Conservation (phyloP, 1,140 invertebrate species). For the Orchesella cincta region DNA sequence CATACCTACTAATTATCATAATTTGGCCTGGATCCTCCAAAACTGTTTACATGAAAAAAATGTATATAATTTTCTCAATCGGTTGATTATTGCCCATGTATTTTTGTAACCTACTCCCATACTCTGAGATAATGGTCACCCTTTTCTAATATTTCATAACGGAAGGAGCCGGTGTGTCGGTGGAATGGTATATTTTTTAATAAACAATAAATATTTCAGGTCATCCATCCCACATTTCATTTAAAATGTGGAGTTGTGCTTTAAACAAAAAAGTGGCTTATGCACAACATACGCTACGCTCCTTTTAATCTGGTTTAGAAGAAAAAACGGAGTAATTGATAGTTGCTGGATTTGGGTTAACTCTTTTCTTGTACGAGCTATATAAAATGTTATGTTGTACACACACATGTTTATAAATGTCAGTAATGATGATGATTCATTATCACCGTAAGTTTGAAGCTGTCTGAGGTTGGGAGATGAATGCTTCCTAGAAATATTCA, state of each 20-base stretch:
- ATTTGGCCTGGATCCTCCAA: constrained; percentile 1
- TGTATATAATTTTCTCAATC: not conserved
- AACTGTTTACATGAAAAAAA: not conserved
- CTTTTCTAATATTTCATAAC: not conserved
- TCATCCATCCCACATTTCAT: too few species aligned
- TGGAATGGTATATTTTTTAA: not conserved
- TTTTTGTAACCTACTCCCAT: not conserved
- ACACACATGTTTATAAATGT: constrained; percentile 18
- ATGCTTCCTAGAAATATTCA: not conserved
- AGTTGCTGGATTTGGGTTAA: not conserved
- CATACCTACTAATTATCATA: constrained; percentile 23
- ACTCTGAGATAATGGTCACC: not conserved
- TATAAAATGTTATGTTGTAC: not conserved
- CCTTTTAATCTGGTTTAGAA: too few species aligned
- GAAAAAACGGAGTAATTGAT: constrained; percentile 3
- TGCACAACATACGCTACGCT: too few species aligned
- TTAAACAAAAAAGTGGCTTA: too few species aligned
- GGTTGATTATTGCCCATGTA: not conserved
- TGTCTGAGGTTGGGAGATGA: not conserved
- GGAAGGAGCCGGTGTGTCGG: not conserved
- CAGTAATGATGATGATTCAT: constrained; percentile 1
- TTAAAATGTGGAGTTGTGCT: too few species aligned
- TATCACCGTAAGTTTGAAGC: constrained; percentile 5
- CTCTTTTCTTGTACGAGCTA: too few species aligned
- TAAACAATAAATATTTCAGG: constrained; percentile 27